phyloP scores from a whole-genome alignment of 1,140 invertebrate species.

The Diuraphis noxia region DNA sequence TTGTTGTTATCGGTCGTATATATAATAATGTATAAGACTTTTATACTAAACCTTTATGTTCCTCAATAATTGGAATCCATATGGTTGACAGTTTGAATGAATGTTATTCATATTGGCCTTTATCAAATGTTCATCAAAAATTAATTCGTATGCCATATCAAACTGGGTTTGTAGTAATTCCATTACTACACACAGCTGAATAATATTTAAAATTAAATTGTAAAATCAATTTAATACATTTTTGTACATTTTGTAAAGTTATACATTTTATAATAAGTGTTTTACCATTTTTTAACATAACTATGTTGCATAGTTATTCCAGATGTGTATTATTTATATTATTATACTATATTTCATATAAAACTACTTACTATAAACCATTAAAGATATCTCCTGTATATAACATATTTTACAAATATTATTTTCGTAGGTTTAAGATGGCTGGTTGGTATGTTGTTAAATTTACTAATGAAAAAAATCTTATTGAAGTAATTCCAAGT shows the following conservation, averaged over 20 bases:
- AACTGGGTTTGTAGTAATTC: background rate
- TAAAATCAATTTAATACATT: too few species aligned
- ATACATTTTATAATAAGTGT: too few species aligned
- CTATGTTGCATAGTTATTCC: too few species aligned
- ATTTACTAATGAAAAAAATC: background rate
- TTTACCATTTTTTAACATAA: too few species aligned
- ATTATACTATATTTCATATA: background rate
- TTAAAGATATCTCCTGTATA: background rate
- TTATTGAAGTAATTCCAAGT: background rate
- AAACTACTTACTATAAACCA: background rate
- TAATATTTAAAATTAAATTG: background rate
- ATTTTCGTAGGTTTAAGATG: background rate
- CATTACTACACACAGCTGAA: background rate
- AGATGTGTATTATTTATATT: too few species aligned
- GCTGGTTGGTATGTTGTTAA: background rate
- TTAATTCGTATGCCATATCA: background rate
- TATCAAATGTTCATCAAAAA: background rate
- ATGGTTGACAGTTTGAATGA: background rate
- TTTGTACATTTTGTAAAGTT: too few species aligned
- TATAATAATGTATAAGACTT: background rate
- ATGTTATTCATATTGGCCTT: background rate
- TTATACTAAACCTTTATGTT: background rate
- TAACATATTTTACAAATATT: background rate
- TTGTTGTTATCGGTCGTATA: background rate
- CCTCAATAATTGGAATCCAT: background rate